These are phyloP conservation scores for Linepithema humile DNA, from an alignment of 1,140 invertebrate genomes.

Conservation along the genomic window DNA sequence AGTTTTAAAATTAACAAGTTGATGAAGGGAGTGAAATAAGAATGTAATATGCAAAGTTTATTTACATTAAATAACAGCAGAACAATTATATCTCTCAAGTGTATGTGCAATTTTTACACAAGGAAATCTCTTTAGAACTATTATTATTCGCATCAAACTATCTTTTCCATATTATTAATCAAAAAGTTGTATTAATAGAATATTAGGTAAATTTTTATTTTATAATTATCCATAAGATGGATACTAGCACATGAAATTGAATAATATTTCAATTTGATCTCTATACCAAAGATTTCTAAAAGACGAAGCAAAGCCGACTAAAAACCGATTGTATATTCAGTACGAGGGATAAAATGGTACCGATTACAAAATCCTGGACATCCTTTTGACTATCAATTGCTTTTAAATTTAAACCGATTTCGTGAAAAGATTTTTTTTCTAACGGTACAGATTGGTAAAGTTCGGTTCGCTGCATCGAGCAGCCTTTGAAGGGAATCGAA, in stretches of 20 bases:
- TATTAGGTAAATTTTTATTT: too few relatives aligned
- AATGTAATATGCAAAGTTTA: too few relatives aligned
- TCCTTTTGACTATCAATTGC: not conserved
- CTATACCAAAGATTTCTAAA: too few relatives aligned
- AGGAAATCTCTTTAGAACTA: not conserved
- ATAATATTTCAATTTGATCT: not conserved
- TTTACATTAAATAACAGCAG: not conserved
- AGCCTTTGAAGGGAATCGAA: not conserved
- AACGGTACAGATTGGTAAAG: not conserved
- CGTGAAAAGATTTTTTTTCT: not conserved
- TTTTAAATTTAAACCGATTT: not conserved
- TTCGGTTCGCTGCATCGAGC: not conserved
- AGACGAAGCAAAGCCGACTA: not conserved
- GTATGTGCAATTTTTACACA: too few relatives aligned
- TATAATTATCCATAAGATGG: too few relatives aligned
- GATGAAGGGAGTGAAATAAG: not conserved
- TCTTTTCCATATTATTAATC: too few relatives aligned
- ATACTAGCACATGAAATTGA: too few relatives aligned
- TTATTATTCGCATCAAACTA: too few relatives aligned
- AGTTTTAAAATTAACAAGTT: too few relatives aligned
- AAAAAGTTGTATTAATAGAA: too few relatives aligned
- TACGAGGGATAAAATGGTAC: not conserved
- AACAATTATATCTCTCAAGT: too few relatives aligned
- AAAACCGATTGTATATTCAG: not conserved
- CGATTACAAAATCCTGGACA: not conserved